A percentile compares a stretch with the other conserved stretches of the same genome.
These are phyloP conservation scores for Pogoniulus pusillus DNA, from an alignment of 2,797 vertebrate species.

Conservation along the genomic window DNA sequence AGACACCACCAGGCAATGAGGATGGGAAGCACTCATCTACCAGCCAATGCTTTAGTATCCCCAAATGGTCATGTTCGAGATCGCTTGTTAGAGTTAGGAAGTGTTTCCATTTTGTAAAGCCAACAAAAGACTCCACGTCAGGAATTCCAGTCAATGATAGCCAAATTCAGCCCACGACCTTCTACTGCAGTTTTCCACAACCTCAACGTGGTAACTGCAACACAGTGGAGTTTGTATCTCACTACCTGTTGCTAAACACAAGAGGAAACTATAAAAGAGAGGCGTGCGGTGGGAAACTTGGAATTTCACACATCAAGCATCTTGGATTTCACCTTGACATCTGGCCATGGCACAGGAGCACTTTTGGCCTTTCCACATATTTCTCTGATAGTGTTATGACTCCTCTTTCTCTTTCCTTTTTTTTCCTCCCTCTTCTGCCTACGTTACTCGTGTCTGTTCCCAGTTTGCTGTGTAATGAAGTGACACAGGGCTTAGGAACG, in stretches of 20 bases:
- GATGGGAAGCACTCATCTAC: background rate
- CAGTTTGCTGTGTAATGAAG: background rate
- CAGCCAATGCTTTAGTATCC: slow-evolving; percentile 1
- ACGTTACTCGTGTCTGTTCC: background rate
- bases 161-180: background rate
- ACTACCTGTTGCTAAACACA: slow-evolving; percentile 8
- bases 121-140: slow-evolving; percentile 37
- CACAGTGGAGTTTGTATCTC: background rate
- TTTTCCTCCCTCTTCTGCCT: background rate
- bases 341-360: background rate
- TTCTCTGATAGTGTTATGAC: background rate
- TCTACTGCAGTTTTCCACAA: slow-evolving; percentile 36
- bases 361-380: background rate
- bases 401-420: background rate
- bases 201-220: background rate
- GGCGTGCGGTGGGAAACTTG: background rate
- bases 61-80: background rate
- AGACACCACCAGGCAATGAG: background rate
- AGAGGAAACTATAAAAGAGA: background rate
- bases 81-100: slow-evolving; percentile 14
- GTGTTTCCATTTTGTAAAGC: slow-evolving; percentile 35
- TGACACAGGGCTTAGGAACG: background rate
- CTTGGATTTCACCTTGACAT: background rate
- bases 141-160: slow-evolving; percentile 28
- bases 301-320: background rate